Evolutionary conservation across 2,113 vertebrate genomes (phyloP), one percentile per base, ranked within the genome.

Genomic region (Ptychochromis oligacanthus): DNA sequence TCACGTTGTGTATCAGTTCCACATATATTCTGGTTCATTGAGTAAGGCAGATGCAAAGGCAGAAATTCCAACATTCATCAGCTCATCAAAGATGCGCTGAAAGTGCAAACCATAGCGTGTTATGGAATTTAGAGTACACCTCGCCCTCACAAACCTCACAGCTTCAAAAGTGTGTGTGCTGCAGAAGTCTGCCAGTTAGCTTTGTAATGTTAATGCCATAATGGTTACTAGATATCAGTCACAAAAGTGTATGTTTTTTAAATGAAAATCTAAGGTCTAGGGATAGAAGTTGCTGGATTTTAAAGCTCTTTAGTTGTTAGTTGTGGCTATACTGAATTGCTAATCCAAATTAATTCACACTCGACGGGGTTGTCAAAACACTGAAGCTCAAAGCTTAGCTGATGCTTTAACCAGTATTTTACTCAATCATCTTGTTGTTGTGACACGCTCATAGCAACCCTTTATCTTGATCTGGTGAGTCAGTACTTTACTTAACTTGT

Each of bases 41-140:
- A 77, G 61, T 13, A 26, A 62, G 28, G 20, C 67, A 55, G 38
- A 77, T 60, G 77, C 18, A 72, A 61, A 65, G 62, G n/a, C 38
- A 65, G 62, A 65, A 43, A 81, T 70, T 56, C 17, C 9, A 72
- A 54, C 72, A 61, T 12, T 67, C 49, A 26, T 70, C 11, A 28
- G 77, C 81, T 83, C 77, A 83, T 58, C 49, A 81, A 78, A 62
- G 78, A 52, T 75, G 74, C 57, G 78, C 80, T 56, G 22, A 56
- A 84, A 57, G 24, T 80, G 46, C 54, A 67, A 81, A 75, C 75
- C 81, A 55, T 10, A 65, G n/a, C 80, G 80, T 80, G 59, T 49
- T 79, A 64, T 54, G 57, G 26, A 61, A 28, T 57, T 79, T 28
- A 55, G 34, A 46, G 38, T 34, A 34, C 55, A 78, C 14, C 7